Base-by-base conservation (phyloP, 2,113 vertebrate genomes). In the Phocoena sinus region DNA sequence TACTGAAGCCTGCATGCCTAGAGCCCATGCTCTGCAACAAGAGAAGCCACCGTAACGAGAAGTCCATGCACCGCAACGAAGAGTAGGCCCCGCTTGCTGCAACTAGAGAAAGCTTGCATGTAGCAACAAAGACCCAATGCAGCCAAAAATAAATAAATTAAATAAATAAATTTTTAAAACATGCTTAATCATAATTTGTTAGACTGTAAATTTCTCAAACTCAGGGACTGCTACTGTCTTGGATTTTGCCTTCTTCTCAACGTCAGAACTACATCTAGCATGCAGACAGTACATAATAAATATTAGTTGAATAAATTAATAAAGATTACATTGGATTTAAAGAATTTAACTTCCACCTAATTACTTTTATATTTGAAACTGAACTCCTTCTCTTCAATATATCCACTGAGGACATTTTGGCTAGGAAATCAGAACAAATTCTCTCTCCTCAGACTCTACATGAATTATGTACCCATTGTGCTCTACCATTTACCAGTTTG, bases 271-370 rank as follows among this genome's bases (percentile, higher is more conserved):
- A 73, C 38, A 18, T 56, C 11, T 68, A 68, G 23, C 41, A 83
- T 41, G 13, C 13, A 70, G 10, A 53, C 44, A 53, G 20, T 28
- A 76, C 14, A 56, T 20, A 53, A 70, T 70, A 86, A 94, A 80
- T 80, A 89, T 85, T 93, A 65, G 41, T 38, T 96, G 50, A 92
- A 82, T 79, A 94, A 74, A 88, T 94, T 83, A 79, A 86, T 80
- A 74, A 28, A 71, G 44, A 86, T 85, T 33, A 80, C 15, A 84
- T 70, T 70, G 47, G 44, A 38, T 47, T 85, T 91, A 73, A 83
- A 79, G 12, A 67, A 33, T 53, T 85, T 91, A 77, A 92, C 89
- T 96, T 77, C 3, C 26, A 95, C 83, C 8, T 62, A 67, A 92
- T 85, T 81, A 68, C n/a, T 85, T 95, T 85, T 56, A 47, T 71